Conservation (phyloP, 2,797 vertebrate species). For the Melopsittacus undulatus region DNA sequence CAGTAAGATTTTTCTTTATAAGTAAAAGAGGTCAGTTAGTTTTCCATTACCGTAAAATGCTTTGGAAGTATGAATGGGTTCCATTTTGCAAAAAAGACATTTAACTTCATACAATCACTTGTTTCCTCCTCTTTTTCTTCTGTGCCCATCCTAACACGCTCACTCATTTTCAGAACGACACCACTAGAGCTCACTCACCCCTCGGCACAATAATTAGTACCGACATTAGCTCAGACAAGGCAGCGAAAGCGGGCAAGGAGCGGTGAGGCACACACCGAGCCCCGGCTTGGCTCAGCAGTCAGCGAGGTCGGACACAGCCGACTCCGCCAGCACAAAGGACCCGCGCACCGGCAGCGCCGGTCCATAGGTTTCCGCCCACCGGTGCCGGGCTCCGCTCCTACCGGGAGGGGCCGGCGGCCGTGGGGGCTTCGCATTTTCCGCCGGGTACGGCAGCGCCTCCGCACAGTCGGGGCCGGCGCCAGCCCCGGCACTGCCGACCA, state of each 20-base stretch:
- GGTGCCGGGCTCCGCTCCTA: neutral
- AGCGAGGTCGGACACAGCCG: neutral
- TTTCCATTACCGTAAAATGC: neutral
- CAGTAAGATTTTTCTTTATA: neutral
- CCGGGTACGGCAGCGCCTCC: neutral
- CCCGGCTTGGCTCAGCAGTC: neutral
- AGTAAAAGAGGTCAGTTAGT: neutral
- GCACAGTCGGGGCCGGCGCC: neutral
- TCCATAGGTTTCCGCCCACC: neutral
- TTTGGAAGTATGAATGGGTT: neutral
- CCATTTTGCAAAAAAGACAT: neutral
- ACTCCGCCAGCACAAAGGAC: neutral
- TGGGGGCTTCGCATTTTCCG: neutral
- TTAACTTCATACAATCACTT: neutral
- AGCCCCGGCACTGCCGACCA: neutral
- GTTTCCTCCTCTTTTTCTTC: neutral
- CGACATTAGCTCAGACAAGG: neutral
- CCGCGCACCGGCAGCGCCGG: neutral
- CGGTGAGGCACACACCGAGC: neutral
- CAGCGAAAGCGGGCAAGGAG: neutral
- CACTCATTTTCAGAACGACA: accelerated
- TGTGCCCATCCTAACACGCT: neutral
- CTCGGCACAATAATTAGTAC: neutral
- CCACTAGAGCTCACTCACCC: neutral
- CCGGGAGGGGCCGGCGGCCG: neutral